Base-by-base conservation (phyloP, 2,888 invertebrate genomes). In the Operophtera brumata region DNA sequence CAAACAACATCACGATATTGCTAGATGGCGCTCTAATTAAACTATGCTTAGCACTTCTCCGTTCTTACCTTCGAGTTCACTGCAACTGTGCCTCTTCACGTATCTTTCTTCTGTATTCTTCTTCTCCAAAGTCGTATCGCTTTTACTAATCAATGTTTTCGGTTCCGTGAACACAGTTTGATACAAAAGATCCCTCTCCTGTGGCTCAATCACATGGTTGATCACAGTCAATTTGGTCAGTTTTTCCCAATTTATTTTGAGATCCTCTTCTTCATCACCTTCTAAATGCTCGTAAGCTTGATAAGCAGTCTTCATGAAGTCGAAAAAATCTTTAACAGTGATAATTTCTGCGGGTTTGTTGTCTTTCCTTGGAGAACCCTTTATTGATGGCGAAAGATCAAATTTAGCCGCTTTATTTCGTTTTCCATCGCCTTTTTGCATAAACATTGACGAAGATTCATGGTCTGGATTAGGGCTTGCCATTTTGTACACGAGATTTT, bases 261-360 rank as follows among this genome's bases (percentile, higher is more conserved):
- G 64, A 2, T 79, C 79, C 32, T 86, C 87, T 62, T 91, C 77
- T 68, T 91, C 83, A 28, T 81, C 81, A 6, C 77, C 87, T 78
- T 84, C 87, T 57, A 86, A 70, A 64, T 89, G 84, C 65, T 90
- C 90, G 54, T 88, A 90, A 9, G 94, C 93, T 84, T 94, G 94
- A 78, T 94, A 94, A 0, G 94, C 94, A 6, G 93, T 94, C 75
- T 93, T 92, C 86, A 94, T 91, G 71, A 94, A 94, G 71, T 94
- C 93, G 66, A 94, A 92, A 71, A 94, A 94, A 67, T 93, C 93
- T 76, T 92, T 92, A 6, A 94, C 92, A 0, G 94, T 92, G 44
- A 94, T 92, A 28, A 94, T 91, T 77, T 94, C 93, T 0, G 92
- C 86, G 51, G 81, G 74, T 34, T 74, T 62, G 32, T 47, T 67